A percentile compares a stretch with the other conserved stretches of the same genome.
Conservation (phyloP, 1,140 invertebrate genomes). For the Lamellibrachia luymesi region DNA sequence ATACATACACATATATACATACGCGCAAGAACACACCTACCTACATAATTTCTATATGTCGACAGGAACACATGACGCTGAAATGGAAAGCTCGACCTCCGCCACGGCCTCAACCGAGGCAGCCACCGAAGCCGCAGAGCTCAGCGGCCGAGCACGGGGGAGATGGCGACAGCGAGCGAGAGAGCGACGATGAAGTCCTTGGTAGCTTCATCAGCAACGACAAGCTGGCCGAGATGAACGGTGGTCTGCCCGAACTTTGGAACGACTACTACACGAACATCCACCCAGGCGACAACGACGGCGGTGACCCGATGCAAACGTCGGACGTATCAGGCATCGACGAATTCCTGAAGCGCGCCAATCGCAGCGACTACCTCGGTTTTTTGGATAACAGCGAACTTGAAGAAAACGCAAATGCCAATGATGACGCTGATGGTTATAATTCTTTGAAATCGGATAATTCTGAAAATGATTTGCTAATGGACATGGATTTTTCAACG, state of each 20-base stretch:
- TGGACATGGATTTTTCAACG: neutral
- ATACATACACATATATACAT: no score
- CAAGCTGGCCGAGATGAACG: neutral
- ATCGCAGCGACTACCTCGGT: neutral
- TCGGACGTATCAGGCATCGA: neutral
- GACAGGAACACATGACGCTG: no score
- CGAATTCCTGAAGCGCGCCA: neutral
- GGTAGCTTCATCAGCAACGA: neutral
- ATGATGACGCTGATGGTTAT: neutral
- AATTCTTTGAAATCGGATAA: neutral
- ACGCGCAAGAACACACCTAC: no score
- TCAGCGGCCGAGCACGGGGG: neutral
- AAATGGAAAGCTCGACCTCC: neutral
- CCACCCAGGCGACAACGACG: neutral
- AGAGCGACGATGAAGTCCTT: neutral
- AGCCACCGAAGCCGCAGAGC: no score
- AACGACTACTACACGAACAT: neutral
- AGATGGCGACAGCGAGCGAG: neutral
- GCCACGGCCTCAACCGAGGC: no score
- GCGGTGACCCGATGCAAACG: neutral
- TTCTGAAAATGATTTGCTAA: neutral
- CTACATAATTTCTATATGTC: no score
- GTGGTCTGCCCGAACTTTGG: neutral
- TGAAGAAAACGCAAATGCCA: neutral
- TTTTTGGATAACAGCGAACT: neutral